Evolutionary conservation across 2,888 invertebrate species (phyloP), one percentile per base, ranked within the genome.

Genomic region (Gisinianus flammeolus): DNA sequence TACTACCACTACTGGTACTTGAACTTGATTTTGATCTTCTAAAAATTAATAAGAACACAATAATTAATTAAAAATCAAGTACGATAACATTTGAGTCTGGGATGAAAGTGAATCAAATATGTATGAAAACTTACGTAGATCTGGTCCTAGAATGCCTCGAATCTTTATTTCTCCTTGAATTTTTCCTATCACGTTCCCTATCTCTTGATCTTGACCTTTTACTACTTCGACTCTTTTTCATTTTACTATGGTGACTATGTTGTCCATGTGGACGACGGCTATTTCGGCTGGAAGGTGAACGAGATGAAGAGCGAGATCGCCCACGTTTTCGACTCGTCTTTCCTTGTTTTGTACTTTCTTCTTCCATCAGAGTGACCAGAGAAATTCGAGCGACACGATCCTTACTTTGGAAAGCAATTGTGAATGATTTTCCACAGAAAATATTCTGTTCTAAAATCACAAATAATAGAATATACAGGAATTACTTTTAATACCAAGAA

Each of bases 121-220:
- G 58, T 62, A 58, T 44, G 6, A 33, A 44, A n/a, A 64, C 78
- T 78, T 78, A 78, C 78, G 73, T 68, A 8, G 56, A 56, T 68
- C 78, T 73, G n/a, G 66, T 68, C 35, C 78, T 66, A 26, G 68
- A 66, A 56, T 73, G 66, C 24, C 73, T 54, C 8, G 70, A 52
- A 52, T 78, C 78, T 64, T 78, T 78, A 68, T 54, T 75, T 76
- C 68, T 56, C 30, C 73, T 73, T 26, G 72, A 66, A 19, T 67
- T 68, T 56, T 93, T 86, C 93, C 93, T 81, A 89, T 89, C 86
- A 90, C 91, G 88, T 91, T 93, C 85, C 91, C 91, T 86, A 88
- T 91, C 94, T 85, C 93, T 90, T 19, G 94, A 94, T 88, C 93
- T 93, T 85, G 94, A 94, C 85, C 94, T 91, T 88, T 94, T 94